A percentile compares a stretch with the other conserved stretches of the same genome.
phyloP scores from a whole-genome alignment of 1,140 invertebrate species.

The Drosophila sproati region DNA sequence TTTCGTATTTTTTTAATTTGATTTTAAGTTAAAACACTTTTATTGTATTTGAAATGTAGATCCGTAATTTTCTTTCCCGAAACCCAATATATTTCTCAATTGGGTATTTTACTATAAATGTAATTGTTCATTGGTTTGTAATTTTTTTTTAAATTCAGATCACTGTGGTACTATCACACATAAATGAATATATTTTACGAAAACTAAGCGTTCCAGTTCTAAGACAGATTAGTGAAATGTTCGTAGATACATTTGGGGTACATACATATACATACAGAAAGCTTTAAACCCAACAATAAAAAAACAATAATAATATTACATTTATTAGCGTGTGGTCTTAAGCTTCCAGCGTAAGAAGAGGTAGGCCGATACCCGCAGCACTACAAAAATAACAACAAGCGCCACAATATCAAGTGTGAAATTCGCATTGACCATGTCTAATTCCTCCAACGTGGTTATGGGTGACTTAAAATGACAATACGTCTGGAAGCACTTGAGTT shows the following conservation, averaged over 20 bases:
- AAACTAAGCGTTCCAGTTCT: slow-evolving; percentile 11
- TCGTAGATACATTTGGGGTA: slow-evolving; percentile 24
- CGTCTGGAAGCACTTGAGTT: slow-evolving; percentile 91
- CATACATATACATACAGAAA: slow-evolving; percentile 54
- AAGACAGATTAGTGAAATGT: slow-evolving; percentile 8
- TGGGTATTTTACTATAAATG: slow-evolving; percentile 3
- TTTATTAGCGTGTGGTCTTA: slow-evolving; percentile 88
- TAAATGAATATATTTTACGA: slow-evolving; percentile 20
- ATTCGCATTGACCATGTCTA: slow-evolving; percentile 92
- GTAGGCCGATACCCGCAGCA: slow-evolving; percentile 94
- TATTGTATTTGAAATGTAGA: neutral
- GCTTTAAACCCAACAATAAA: slow-evolving; percentile 65
- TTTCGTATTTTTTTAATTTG: slow-evolving; percentile 14
- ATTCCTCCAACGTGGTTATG: slow-evolving; percentile 94
- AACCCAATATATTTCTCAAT: slow-evolving; percentile 1
- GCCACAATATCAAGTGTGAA: slow-evolving; percentile 93
- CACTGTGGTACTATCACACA: slow-evolving; percentile 32
- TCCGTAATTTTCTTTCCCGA: neutral
- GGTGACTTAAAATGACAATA: slow-evolving; percentile 97
- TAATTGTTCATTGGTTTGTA: slow-evolving; percentile 20
- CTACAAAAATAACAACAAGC: slow-evolving; percentile 93
- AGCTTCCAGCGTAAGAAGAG: slow-evolving; percentile 96
- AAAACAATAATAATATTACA: neutral
- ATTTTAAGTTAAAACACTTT: slow-evolving; percentile 8
- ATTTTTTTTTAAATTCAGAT: slow-evolving; percentile 17